Evolutionary conservation across 2,113 vertebrate species (phyloP).

Genomic region (Zosterops pallidus): DNA sequence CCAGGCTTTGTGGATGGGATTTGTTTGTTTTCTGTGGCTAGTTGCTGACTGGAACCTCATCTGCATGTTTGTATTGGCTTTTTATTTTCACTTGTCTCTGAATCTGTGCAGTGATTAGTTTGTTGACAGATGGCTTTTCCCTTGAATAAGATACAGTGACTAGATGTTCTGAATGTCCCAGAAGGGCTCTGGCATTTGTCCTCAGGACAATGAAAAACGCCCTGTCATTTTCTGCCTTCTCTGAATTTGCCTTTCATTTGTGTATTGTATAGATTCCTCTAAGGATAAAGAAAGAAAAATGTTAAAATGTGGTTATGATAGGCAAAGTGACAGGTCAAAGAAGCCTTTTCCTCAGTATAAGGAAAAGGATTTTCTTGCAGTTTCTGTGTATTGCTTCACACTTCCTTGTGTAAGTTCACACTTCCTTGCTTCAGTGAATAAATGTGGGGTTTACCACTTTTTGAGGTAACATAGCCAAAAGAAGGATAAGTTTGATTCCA

Average conservation of each 20-base stretch:
- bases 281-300: slow-evolving; percentile 12
- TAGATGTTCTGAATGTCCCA: slow-evolving; percentile 56
- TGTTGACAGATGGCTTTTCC: slow-evolving; percentile 64
- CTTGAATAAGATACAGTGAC: slow-evolving; percentile 61
- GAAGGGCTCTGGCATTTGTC: slow-evolving; percentile 33
- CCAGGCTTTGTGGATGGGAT: slow-evolving; percentile 23
- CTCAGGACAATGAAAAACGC: slow-evolving; percentile 43
- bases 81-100: slow-evolving; percentile 60
- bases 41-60: slow-evolving; percentile 60
- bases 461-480: background rate
- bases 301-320: background rate
- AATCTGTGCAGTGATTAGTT: slow-evolving; percentile 58
- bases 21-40: slow-evolving; percentile 41
- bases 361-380: background rate
- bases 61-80: slow-evolving; percentile 52
- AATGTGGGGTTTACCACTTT: background rate
- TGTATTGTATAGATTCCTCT: slow-evolving; percentile 16
- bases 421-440: background rate
- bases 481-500: background rate
- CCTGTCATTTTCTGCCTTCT: slow-evolving; percentile 40
- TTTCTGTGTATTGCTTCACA: background rate
- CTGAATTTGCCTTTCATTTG: slow-evolving; percentile 42
- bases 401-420: background rate
- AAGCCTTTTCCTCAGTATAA: background rate
- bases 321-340: background rate